A percentile compares a stretch with the other conserved stretches of the same genome.
phyloP scores from a whole-genome alignment of 1,140 invertebrate genomes.

The Papilio glaucus region DNA sequence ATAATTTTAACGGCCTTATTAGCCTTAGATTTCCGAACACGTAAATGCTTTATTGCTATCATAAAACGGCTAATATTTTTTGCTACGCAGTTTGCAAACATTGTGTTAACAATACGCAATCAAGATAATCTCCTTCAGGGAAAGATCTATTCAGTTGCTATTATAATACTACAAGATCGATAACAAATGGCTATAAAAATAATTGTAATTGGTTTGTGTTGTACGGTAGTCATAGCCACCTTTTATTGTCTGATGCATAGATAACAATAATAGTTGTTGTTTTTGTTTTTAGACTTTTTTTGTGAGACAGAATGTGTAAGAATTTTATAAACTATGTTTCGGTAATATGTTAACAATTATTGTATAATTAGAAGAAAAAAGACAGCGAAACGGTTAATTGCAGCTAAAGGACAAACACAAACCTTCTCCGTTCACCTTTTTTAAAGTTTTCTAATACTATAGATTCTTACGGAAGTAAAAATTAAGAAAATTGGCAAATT shows the following conservation, averaged over 20 bases:
- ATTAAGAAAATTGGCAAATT: too few relatives aligned
- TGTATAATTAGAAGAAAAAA: too few relatives aligned
- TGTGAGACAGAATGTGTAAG: background rate
- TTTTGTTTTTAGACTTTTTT: background rate
- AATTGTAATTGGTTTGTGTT: background rate
- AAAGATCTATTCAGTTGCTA: background rate
- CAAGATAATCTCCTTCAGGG: conserved; percentile 43
- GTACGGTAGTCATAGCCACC: background rate
- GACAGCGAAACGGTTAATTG: too few relatives aligned
- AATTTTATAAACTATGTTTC: background rate
- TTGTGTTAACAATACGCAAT: conserved; percentile 44
- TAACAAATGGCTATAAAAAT: conserved; percentile 28
- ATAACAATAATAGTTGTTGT: too few relatives aligned
- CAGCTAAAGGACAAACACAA: too few relatives aligned
- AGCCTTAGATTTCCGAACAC: conserved; percentile 64
- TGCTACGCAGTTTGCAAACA: conserved; percentile 51
- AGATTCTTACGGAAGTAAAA: too few relatives aligned
- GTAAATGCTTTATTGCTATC: conserved; percentile 61
- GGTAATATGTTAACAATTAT: too few relatives aligned
- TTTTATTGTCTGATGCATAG: background rate
- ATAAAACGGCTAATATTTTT: conserved; percentile 57
- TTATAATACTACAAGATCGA: conserved; percentile 25
- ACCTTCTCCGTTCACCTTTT: too few relatives aligned
- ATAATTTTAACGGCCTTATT: conserved; percentile 74
- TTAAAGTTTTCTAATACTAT: too few relatives aligned